Conservation (phyloP, 2,797 vertebrate species). For the Enteromius paludinosus region DNA sequence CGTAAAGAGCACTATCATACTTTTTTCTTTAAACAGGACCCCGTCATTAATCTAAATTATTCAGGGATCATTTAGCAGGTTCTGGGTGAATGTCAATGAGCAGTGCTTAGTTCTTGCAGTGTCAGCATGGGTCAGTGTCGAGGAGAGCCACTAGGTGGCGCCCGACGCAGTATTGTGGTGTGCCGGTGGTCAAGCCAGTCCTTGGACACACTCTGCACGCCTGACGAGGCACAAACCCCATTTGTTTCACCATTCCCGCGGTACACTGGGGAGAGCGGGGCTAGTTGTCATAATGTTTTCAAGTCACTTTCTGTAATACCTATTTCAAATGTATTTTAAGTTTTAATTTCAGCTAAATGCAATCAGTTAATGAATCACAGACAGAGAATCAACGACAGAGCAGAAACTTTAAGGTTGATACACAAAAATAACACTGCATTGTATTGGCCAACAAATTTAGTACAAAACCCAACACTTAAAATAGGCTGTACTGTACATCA, state of each 20-base stretch:
- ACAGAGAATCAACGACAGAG: not conserved
- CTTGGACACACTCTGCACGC: not conserved
- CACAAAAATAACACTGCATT: not conserved
- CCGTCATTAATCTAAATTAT: constrained; percentile 52
- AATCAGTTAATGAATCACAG: not conserved
- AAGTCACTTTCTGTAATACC: not conserved
- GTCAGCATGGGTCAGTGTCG: constrained; percentile 3
- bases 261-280: not conserved
- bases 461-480: not conserved
- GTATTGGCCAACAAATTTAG: not conserved
- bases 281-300: not conserved
- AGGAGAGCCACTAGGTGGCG: constrained; percentile 70
- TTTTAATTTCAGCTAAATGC: not conserved
- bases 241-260: not conserved
- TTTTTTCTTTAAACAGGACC: constrained; percentile 34
- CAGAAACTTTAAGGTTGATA: not conserved
- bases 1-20: constrained; percentile 28
- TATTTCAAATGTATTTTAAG: not conserved
- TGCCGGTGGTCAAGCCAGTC: not conserved
- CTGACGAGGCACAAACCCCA: not conserved
- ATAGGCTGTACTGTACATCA: not conserved
- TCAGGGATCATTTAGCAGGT: constrained; percentile 47
- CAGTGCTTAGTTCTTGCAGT: constrained; percentile 17
- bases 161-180: constrained; percentile 51
- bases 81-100: constrained; percentile 43